Percentiles rank a stretch among this genome's conserved stretches.
Conservation (phyloP, 1,140 invertebrate genomes). For the Tetragnatha versicolor region DNA sequence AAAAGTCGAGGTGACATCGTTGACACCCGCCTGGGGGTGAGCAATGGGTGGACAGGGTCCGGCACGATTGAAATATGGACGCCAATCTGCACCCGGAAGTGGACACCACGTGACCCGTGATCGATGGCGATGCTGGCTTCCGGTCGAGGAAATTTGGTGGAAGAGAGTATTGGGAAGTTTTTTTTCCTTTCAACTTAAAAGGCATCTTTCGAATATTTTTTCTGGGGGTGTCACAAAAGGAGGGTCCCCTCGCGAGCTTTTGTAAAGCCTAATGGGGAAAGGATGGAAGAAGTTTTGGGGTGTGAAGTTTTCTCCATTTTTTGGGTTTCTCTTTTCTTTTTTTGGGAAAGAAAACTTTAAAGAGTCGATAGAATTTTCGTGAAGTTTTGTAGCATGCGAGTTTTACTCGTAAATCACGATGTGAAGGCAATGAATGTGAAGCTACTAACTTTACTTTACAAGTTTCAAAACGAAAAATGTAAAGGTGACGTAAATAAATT, state of each 20-base stretch:
- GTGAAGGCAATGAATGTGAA: no score
- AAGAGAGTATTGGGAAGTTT: neutral
- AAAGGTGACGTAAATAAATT: no score
- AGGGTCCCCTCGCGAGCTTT: no score
- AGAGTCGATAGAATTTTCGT: no score
- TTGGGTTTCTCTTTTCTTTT: neutral
- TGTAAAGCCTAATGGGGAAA: conserved; percentile 17
- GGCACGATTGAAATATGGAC: conserved; percentile 48
- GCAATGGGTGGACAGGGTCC: conserved; percentile 9
- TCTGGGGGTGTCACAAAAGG: neutral
- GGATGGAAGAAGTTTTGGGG: conserved; percentile 13
- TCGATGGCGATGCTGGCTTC: neutral
- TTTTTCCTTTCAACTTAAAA: neutral
- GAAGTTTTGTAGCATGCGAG: no score
- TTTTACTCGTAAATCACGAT: no score
- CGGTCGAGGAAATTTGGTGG: neutral
- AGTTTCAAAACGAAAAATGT: no score
- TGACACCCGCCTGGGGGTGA: conserved; percentile 38
- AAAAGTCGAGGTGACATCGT: neutral
- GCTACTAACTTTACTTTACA: no score
- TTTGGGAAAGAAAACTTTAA: no score
- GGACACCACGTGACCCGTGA: conserved; percentile 48
- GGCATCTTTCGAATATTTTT: neutral
- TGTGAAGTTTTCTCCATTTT: no score
- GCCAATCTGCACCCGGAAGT: conserved; percentile 51